Conservation (phyloP, 2,888 invertebrate species). For the Mechanitis messenoides region DNA sequence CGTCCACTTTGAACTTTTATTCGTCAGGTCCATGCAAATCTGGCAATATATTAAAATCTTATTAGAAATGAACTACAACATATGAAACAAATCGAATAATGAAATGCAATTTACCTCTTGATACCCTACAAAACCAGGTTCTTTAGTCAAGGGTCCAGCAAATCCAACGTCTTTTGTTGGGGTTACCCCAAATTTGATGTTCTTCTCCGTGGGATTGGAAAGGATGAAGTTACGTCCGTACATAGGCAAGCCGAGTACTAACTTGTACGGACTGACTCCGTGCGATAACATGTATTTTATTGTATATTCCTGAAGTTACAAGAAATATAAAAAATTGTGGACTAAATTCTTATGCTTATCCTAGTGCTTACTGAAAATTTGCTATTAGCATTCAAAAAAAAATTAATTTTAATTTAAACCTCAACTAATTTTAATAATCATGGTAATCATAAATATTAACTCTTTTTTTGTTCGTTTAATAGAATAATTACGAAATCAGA, state of each 20-base stretch:
- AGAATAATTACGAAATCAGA: too few relatives aligned
- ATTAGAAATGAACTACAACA: too few relatives aligned
- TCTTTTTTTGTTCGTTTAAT: too few relatives aligned
- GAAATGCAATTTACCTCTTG: conserved; percentile 80
- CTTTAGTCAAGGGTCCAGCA: conserved; percentile 84
- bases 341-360: neutral
- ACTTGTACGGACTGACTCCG: conserved; percentile 85
- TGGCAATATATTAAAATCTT: conserved; percentile 34
- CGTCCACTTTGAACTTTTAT: conserved; percentile 79
- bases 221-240: conserved; percentile 88
- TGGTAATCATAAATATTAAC: too few relatives aligned
- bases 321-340: neutral
- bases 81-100: neutral
- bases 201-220: conserved; percentile 52
- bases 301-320: conserved; percentile 79
- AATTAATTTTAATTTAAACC: too few relatives aligned
- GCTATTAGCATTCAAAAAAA: too few relatives aligned
- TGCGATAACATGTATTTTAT: conserved; percentile 83
- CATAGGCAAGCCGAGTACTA: conserved; percentile 88
- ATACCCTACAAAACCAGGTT: conserved; percentile 91
- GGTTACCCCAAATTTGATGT: conserved; percentile 70
- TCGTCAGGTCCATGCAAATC: conserved; percentile 80
- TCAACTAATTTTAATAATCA: too few relatives aligned
- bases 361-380: neutral
- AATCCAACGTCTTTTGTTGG: conserved; percentile 84